A percentile compares a stretch with the other conserved stretches of the same genome.
These are phyloP conservation scores for Arctocebus calabarensis DNA, from an alignment of 2,797 vertebrate species.

Conservation along the genomic window DNA sequence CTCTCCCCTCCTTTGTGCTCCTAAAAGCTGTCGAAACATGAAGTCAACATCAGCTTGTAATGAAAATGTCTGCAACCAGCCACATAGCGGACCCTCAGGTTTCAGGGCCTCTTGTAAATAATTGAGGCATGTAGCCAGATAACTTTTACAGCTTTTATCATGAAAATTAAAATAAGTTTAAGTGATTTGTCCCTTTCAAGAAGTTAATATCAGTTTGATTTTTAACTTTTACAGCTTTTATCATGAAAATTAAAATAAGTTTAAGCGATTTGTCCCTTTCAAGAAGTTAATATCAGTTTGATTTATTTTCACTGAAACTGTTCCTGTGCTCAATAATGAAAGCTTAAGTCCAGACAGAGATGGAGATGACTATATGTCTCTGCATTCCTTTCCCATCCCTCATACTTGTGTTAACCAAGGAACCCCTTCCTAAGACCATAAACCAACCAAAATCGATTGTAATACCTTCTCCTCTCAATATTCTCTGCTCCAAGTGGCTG, in stretches of 20 bases:
- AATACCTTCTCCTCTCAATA: slow-evolving; percentile 13
- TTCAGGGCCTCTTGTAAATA: slow-evolving; percentile 32
- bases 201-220: slow-evolving; percentile 49
- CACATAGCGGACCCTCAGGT: slow-evolving; percentile 47
- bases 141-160: slow-evolving; percentile 60
- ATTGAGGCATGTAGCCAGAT: neutral
- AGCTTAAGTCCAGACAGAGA: slow-evolving; percentile 43
- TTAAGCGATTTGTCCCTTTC: slow-evolving; percentile 59
- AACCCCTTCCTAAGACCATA: neutral
- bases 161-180: slow-evolving; percentile 72
- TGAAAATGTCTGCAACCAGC: slow-evolving; percentile 65
- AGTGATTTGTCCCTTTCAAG: slow-evolving; percentile 53
- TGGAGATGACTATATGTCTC: neutral
- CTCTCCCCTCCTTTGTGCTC: neutral
- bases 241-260: slow-evolving; percentile 71
- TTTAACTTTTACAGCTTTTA: slow-evolving; percentile 60
- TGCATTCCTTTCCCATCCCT: neutral
- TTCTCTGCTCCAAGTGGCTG: slow-evolving; percentile 28
- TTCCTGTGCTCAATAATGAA: slow-evolving; percentile 2
- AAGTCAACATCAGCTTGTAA: slow-evolving; percentile 62
- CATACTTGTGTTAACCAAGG: neutral
- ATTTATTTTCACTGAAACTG: slow-evolving; percentile 50
- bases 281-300: slow-evolving; percentile 52
- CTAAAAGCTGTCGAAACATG: slow-evolving; percentile 56
- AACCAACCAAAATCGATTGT: neutral